A percentile compares a stretch with the other conserved stretches of the same genome.
Evolutionary conservation across 1,140 invertebrate genomes (phyloP).

Genomic region (Brachionus angularis): DNA sequence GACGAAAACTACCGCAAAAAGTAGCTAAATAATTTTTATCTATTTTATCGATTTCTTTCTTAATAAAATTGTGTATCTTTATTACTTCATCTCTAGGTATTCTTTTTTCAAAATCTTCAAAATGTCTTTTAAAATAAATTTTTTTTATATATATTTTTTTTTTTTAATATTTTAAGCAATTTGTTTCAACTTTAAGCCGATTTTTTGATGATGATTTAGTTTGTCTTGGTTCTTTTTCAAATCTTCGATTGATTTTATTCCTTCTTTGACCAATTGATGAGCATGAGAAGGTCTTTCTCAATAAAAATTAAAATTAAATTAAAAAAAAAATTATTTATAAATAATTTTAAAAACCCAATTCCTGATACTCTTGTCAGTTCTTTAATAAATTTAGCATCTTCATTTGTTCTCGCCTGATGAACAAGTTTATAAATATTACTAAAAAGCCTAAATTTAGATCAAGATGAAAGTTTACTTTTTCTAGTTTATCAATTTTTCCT

Average conservation of each 20-base stretch:
- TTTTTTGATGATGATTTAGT: constrained; percentile 69
- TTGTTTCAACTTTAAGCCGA: constrained; percentile 73
- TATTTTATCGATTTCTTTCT: constrained; percentile 49
- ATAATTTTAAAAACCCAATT: constrained; percentile 61
- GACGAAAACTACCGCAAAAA: constrained; percentile 70
- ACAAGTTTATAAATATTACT: no score
- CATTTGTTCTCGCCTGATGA: constrained; percentile 52
- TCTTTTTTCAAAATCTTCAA: constrained; percentile 61
- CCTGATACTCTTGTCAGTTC: constrained; percentile 69
- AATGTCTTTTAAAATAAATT: constrained; percentile 52
- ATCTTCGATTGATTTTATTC: constrained; percentile 67
- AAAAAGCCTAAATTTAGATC: no score
- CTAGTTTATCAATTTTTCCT: constrained; percentile 72
- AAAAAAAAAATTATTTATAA: background rate
- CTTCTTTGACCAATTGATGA: constrained; percentile 65
- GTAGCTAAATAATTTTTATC: constrained; percentile 65
- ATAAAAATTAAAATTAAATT: background rate
- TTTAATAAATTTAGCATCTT: constrained; percentile 68
- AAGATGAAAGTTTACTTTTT: no score
- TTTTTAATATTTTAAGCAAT: background rate
- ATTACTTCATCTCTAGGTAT: constrained; percentile 60
- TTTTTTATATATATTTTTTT: background rate
- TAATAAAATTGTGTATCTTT: constrained; percentile 46
- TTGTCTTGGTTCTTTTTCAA: constrained; percentile 64
- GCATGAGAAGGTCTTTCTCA: constrained; percentile 68